phyloP scores from a whole-genome alignment of 2,113 vertebrate genomes.

The Psettodes erumei region DNA sequence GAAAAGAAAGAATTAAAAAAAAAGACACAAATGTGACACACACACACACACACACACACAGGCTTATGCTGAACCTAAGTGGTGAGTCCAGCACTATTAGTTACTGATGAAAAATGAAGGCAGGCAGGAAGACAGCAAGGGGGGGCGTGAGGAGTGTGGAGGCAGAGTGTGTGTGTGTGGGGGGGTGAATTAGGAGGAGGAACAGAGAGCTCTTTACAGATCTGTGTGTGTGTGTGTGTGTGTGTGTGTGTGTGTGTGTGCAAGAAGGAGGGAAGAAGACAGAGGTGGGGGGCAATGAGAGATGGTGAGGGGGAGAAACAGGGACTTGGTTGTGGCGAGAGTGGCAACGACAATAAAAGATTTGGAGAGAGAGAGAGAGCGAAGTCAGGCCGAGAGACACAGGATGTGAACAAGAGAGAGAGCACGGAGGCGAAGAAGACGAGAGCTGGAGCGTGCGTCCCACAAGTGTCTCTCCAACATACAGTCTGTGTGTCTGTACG shows the following conservation, averaged over 20 bases:
- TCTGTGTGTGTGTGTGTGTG: constrained; percentile 16
- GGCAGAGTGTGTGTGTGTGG: constrained; percentile 12
- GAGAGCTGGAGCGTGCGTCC: constrained; percentile 6
- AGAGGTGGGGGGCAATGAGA: constrained; percentile 10
- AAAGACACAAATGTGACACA: constrained; percentile 35
- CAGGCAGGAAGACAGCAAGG: constrained; percentile 52
- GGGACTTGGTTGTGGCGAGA: constrained; percentile 30
- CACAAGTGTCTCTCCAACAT: neutral
- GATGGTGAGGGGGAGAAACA: constrained; percentile 6
- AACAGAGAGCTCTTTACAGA: constrained; percentile 57
- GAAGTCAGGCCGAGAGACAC: constrained; percentile 31
- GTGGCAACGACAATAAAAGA: constrained; percentile 18
- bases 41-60: constrained; percentile 6
- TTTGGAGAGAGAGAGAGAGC: neutral
- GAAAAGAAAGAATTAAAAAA: neutral
- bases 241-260: neutral
- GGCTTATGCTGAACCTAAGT: constrained; percentile 58
- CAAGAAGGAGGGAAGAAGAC: constrained; percentile 4
- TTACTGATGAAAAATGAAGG: constrained; percentile 62
- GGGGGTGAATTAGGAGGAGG: constrained; percentile 42
- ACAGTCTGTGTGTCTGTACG: neutral
- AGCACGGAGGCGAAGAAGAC: neutral
- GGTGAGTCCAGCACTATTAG: constrained; percentile 67
- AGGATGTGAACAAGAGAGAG: constrained; percentile 18
- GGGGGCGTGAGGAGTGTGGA: constrained; percentile 6